Conservation (phyloP, 2,888 invertebrate species). For the Phyto melanocephala region DNA sequence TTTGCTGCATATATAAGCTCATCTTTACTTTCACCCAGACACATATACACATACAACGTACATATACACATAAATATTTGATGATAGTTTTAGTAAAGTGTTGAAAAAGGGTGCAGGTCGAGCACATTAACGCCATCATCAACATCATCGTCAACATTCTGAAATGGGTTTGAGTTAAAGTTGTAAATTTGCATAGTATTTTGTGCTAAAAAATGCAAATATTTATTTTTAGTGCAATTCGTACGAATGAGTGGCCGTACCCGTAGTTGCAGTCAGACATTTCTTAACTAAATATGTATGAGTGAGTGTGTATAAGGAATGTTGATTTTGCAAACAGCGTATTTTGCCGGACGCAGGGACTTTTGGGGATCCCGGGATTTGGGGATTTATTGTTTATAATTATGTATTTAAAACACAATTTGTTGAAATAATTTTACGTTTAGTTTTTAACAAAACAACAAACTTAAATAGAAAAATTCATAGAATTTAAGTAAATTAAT, state of each 20-base stretch:
- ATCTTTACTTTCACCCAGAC: neutral
- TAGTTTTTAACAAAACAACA: no score
- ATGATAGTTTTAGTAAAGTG: conserved; percentile 16
- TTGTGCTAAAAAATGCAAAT: conserved; percentile 17
- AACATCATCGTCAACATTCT: neutral
- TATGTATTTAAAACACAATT: no score
- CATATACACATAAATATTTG: neutral
- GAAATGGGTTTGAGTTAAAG: neutral
- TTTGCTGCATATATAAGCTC: neutral
- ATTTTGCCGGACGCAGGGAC: no score
- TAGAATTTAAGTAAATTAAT: no score
- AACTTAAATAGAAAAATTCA: no score
- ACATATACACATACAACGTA: neutral
- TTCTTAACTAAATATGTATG: neutral
- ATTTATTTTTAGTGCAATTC: conserved; percentile 28
- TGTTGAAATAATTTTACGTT: no score
- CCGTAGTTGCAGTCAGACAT: neutral
- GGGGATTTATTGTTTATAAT: no score
- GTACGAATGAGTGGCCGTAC: neutral
- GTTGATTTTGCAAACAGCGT: no score
- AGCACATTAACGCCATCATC: neutral
- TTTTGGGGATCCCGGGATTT: no score
- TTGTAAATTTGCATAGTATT: conserved; percentile 19
- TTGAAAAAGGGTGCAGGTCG: neutral
- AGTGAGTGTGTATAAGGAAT: no score